Conservation (phyloP, 2,888 invertebrate genomes). For the Strigamia transsilvanica region DNA sequence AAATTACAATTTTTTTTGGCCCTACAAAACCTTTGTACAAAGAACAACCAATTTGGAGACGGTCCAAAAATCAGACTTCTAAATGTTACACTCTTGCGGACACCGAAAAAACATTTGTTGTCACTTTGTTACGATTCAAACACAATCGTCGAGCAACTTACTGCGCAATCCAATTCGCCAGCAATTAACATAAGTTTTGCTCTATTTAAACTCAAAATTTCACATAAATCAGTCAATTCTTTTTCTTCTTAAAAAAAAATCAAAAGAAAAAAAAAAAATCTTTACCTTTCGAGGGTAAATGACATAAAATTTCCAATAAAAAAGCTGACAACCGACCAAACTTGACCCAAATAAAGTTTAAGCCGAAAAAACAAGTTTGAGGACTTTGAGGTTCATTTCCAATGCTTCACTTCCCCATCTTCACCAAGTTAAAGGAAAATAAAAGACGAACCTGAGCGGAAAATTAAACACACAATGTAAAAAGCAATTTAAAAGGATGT, state of each 20-base stretch:
- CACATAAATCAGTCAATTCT: not conserved
- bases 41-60: conserved; percentile 14
- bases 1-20: not conserved
- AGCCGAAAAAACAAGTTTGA: not conserved
- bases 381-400: not conserved
- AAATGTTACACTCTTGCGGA: conserved; percentile 33
- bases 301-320: not conserved
- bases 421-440: not conserved
- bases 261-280: no score
- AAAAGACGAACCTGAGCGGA: conserved; percentile 9
- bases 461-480: conserved; percentile 33
- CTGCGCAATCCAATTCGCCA: not conserved
- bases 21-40: not conserved
- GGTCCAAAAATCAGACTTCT: conserved; percentile 22
- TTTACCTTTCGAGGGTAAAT: not conserved
- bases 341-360: not conserved
- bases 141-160: not conserved
- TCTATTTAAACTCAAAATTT: conserved; percentile 8
- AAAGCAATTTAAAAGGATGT: conserved; percentile 33
- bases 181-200: conserved; percentile 12
- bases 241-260: no score
- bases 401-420: not conserved
- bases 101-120: conserved; percentile 19
- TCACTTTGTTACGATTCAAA: conserved; percentile 19
- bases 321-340: not conserved